These are phyloP conservation scores for Drosophila antonietae DNA, from an alignment of 2,888 invertebrate genomes.

Conservation along the genomic window DNA sequence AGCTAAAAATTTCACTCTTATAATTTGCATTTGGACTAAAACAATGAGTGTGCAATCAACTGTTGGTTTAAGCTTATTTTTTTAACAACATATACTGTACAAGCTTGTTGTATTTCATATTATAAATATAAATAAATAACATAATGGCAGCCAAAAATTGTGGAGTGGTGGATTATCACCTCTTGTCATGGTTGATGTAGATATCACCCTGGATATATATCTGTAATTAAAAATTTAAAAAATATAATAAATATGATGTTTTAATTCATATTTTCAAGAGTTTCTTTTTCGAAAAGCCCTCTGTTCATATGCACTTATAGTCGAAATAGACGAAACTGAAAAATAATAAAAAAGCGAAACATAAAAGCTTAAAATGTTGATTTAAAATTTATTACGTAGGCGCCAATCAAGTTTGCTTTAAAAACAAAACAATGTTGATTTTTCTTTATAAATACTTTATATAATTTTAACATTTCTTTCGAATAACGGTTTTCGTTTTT, in stretches of 20 bases:
- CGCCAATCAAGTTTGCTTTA: too few species aligned
- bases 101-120: slow-evolving; percentile 10
- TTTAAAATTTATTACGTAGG: too few species aligned
- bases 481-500: too few species aligned
- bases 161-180: slow-evolving; percentile 28
- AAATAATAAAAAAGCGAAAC: too few species aligned
- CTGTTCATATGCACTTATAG: too few species aligned
- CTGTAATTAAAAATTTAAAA: slow-evolving; percentile 38
- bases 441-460: too few species aligned
- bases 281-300: too few species aligned
- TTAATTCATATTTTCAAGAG: too few species aligned
- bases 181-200: slow-evolving; percentile 29
- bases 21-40: slow-evolving; percentile 10
- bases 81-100: slow-evolving; percentile 12
- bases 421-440: too few species aligned
- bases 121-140: slow-evolving; percentile 23
- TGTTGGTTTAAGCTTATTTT: slow-evolving; percentile 5
- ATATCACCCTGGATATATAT: slow-evolving; percentile 28
- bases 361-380: too few species aligned
- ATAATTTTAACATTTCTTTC: too few species aligned
- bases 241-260: neutral
- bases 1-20: slow-evolving; percentile 13
- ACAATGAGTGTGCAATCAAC: slow-evolving; percentile 1
- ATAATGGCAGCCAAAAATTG: slow-evolving; percentile 24
- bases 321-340: too few species aligned